phyloP scores from a whole-genome alignment of 2,113 vertebrate genomes.

The Bos indicus region DNA sequence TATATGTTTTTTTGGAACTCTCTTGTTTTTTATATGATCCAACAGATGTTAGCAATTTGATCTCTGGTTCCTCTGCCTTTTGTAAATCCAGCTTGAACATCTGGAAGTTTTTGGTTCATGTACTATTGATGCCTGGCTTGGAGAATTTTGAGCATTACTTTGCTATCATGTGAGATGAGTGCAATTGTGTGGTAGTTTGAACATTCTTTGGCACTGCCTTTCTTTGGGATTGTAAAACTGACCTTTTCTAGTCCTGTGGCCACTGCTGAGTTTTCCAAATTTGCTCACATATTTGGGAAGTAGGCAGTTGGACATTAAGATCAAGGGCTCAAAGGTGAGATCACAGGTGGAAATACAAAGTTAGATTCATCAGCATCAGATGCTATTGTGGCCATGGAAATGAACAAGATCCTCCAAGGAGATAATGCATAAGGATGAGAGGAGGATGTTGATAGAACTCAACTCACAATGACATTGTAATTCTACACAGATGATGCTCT shows the following conservation, averaged over 20 bases:
- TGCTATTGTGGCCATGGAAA: neutral
- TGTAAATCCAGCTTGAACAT: neutral
- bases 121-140: neutral
- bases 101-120: neutral
- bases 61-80: neutral
- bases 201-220: neutral
- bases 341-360: neutral
- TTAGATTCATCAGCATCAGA: neutral
- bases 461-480: neutral
- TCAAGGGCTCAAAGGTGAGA: neutral
- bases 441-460: neutral
- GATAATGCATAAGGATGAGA: neutral
- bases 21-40: neutral
- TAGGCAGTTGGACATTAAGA: neutral
- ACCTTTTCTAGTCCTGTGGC: neutral
- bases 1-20: neutral
- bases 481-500: neutral
- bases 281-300: neutral
- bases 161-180: neutral
- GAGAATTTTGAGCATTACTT: neutral
- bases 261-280: neutral
- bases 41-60: neutral
- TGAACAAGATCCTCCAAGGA: neutral
- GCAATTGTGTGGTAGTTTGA: neutral
- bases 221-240: neutral